Evolutionary conservation across 2,888 invertebrate genomes (phyloP).

Genomic region (Ornithoptera priamus): DNA sequence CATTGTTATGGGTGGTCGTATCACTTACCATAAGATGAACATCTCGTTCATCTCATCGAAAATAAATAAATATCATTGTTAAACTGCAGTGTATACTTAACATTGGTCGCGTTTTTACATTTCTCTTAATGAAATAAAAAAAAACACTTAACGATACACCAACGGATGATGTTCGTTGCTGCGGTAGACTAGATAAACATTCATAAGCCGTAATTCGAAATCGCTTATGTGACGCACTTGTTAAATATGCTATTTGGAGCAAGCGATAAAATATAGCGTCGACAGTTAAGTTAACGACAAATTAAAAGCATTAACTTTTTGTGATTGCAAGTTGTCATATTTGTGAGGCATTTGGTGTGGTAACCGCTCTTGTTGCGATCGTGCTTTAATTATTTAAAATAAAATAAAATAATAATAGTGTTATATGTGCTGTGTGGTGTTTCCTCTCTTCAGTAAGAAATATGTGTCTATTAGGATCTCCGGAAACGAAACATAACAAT

Average conservation of each 20-base stretch:
- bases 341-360: slow-evolving; percentile 40
- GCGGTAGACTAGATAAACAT: slow-evolving; percentile 34
- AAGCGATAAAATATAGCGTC: slow-evolving; percentile 50
- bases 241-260: slow-evolving; percentile 61
- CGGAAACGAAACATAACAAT: slow-evolving; percentile 34
- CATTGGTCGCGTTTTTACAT: neutral
- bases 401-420: neutral
- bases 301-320: slow-evolving; percentile 60
- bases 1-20: too few species aligned
- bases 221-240: slow-evolving; percentile 60
- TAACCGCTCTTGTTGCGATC: slow-evolving; percentile 42
- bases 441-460: slow-evolving; percentile 32
- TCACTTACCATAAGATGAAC: too few species aligned
- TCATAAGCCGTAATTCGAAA: slow-evolving; percentile 42
- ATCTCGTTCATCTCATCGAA: too few species aligned
- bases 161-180: slow-evolving; percentile 12
- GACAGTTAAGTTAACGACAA: slow-evolving; percentile 54
- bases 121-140: neutral
- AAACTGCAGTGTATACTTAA: too few species aligned
- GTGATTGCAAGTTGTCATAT: slow-evolving; percentile 48
- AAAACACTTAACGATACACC: neutral
- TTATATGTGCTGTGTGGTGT: slow-evolving; percentile 28
- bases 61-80: too few species aligned
- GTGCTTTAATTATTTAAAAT: neutral
- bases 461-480: slow-evolving; percentile 59